phyloP scores from a whole-genome alignment of 2,888 invertebrate genomes.

The Scaptodrosophila latifasciaeformis region DNA sequence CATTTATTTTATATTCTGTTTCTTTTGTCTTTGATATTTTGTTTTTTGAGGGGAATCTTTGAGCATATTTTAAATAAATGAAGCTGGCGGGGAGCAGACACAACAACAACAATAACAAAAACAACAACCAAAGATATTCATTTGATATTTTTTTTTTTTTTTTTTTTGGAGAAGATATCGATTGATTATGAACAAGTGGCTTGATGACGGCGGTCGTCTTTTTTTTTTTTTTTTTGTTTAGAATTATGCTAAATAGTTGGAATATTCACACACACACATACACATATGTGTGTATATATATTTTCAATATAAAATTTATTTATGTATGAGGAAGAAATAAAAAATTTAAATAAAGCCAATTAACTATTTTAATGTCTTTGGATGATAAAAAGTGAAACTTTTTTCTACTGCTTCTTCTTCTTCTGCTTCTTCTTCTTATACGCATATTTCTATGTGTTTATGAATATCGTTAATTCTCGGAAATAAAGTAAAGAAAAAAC shows the following conservation, averaged over 20 bases:
- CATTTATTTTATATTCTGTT: slow-evolving; percentile 1
- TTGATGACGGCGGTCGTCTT: too few species aligned
- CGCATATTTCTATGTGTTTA: slow-evolving; percentile 47
- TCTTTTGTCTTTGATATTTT: slow-evolving; percentile 5
- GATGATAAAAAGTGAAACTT: slow-evolving; percentile 70
- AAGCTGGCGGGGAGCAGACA: neutral
- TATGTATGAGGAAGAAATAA: slow-evolving; percentile 69
- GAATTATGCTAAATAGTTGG: slow-evolving; percentile 58
- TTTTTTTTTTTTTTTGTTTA: too few species aligned
- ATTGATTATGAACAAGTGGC: too few species aligned
- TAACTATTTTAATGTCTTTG: slow-evolving; percentile 70
- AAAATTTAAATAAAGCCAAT: slow-evolving; percentile 65
- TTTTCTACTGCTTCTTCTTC: slow-evolving; percentile 34
- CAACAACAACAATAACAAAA: neutral
- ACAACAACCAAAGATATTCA: slow-evolving; percentile 23
- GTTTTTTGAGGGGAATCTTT: slow-evolving; percentile 38
- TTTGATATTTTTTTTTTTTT: slow-evolving; percentile 12
- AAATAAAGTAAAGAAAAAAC: slow-evolving; percentile 60
- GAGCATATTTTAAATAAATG: too few species aligned
- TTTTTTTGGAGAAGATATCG: too few species aligned
- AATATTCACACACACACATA: neutral
- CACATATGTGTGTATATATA: neutral
- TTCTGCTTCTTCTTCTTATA: slow-evolving; percentile 14
- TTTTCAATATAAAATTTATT: slow-evolving; percentile 36
- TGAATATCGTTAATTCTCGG: slow-evolving; percentile 66